Evolutionary conservation across 2,797 vertebrate genomes (phyloP), one percentile per base, ranked within the genome.

Genomic region (Xiphorhynchus erythropygius): DNA sequence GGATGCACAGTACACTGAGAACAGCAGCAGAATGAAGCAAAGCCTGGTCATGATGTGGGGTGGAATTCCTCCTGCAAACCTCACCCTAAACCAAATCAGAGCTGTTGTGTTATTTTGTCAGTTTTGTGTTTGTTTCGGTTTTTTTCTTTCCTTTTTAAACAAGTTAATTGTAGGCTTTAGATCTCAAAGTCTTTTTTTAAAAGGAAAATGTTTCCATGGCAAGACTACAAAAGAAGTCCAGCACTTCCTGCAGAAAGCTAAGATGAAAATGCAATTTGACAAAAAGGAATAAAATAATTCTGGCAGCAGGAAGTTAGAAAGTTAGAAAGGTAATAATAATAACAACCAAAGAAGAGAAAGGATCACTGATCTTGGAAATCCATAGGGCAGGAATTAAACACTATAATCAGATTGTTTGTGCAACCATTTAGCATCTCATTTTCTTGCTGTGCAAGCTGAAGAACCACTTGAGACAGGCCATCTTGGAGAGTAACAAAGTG

Each of bases 401-500:
- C 97, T 97, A 95, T 97, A 98, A 98, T 98, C 97, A 98, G 97
- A 98, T 97, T 97, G 98, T 98, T 98, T 98, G 97, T 97, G 90
- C 97, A 98, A 96, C 93, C 97, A 95, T 97, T 98, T 97, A 98
- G 97, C 97, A 98, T 98, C 98, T 98, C 93, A 91, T 97, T 98
- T 98, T 97, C 98, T 95, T 93, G 79, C 94, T 73, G 74, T 70
- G 80, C 28, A 65, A 96, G 91, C 93, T 96, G 96, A 97, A 98
- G 98, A 97, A 98, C 98, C 97, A 97, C 98, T 97, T 74, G 97
- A 98, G 98, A 98, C 96, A 25, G 91, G 95, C 96, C 97, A 97
- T 98, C 97, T 95, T 96, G 94, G 91, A 97, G 97, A 97, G 97
- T 98, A 98, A 98, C 98, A 96, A 98, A 98, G 97, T 97, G 97